phyloP scores from a whole-genome alignment of 1,140 invertebrate species.

The Brevipalpus yothersi region DNA sequence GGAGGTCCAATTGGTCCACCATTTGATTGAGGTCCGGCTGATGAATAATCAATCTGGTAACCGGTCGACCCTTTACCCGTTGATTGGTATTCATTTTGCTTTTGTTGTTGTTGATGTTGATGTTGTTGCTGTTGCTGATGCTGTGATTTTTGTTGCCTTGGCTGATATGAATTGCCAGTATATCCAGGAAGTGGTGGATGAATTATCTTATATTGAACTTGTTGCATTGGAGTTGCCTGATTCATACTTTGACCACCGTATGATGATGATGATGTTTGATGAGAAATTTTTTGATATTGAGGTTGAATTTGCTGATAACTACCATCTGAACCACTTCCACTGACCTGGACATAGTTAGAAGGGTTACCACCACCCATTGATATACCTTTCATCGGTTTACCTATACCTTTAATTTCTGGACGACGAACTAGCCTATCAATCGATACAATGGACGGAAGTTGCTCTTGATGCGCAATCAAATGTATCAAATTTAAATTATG shows the following conservation, averaged over 20 bases:
- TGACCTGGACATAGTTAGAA: too few species aligned
- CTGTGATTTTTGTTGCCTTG: too few species aligned
- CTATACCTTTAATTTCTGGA: neutral
- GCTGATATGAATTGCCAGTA: too few species aligned
- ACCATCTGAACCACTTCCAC: neutral
- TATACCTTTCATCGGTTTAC: neutral
- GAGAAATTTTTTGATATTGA: too few species aligned
- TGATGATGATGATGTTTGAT: neutral
- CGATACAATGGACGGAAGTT: neutral
- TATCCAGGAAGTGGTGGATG: neutral
- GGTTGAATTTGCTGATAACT: neutral
- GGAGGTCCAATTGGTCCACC: too few species aligned
- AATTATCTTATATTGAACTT: neutral
- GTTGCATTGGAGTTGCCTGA: neutral
- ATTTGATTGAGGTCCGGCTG: too few species aligned
- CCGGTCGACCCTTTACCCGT: too few species aligned
- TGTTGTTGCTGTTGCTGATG: neutral
- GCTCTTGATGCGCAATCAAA: neutral
- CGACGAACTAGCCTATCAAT: neutral
- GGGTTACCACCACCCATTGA: too few species aligned
- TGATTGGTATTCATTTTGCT: neutral
- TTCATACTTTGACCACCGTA: neutral
- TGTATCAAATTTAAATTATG: neutral
- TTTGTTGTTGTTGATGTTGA: neutral
- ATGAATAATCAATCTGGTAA: too few species aligned